Base-by-base conservation (phyloP, 2,888 invertebrate species). In the Linnaemya vulpina region DNA sequence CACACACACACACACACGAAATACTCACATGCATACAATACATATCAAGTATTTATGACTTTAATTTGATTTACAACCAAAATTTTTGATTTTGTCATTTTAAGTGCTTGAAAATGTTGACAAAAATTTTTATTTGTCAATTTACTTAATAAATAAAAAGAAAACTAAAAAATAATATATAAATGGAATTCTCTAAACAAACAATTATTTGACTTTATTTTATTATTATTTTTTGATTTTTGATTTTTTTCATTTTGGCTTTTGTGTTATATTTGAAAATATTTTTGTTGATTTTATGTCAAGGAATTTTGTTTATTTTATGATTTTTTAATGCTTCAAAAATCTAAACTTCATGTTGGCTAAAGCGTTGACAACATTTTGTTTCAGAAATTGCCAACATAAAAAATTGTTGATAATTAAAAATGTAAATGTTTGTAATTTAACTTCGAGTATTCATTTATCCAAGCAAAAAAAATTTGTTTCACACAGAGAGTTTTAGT, bases 41-140 rank as follows among this genome's bases (percentile, higher is more conserved):
- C 15, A 3, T 10, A 13, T 8, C 35, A 53, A 53, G 43, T 49
- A 46, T 76, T 76, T 75, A 62, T 75, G 81, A 55, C 65, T 80
- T 74, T 67, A 73, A 73, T 58, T 65, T 80, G 73, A 80, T 74
- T 80, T 80, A 80, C 58, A 67, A 15, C 73, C 46, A 73, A 40
- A 67, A 73, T 67, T 80, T 74, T 80, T 38, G 40, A 65, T 73
- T 73, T 79, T 73, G 73, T 55, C 79, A 22, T 73, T 73, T 79
- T 73, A 79, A 80, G 70, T 63, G 75, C 75, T 82, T 75, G 8
- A 76, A 82, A 82, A 53, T 76, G 62, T 76, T 70, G 75, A 63
- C 63, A 63, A 70, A 71, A 71, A 78, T 40, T 73, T 73, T 73
- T 65, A 58, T 80, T 73, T 73, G 65, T 58, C 55, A 63, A 71